Base-by-base conservation (phyloP, 2,797 vertebrate species). In the Anisognathus igniventris region DNA sequence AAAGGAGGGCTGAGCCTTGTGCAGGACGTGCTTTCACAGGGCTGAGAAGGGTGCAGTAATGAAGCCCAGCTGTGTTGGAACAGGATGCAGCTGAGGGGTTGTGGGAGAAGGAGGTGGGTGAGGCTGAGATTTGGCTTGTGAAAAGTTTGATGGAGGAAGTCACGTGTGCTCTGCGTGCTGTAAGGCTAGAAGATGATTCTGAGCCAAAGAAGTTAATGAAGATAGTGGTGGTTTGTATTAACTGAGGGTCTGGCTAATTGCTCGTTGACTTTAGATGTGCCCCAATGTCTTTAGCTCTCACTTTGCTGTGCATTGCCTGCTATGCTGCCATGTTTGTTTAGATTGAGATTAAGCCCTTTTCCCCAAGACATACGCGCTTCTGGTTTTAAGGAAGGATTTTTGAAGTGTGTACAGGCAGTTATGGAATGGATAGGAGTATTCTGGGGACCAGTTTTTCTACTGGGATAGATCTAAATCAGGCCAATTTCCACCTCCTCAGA, bases 61-160 rank as follows among this genome's bases (percentile, higher is more conserved):
- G 66, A 90, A 80, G 76, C 27, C 71, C 79, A 96, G 88, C 64
- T 96, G 94, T 45, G 45, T 4, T 12, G 2, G 42, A 82, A 51
- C 22, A 25, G n/a, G 61, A 50, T 28, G 21, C 14, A 54, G 2
- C 39, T 0, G 0, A 56, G 47, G 17, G 25, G 37, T 1, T 79
- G 60, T 66, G 78, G 51, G 78, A 79, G 35, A 16, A 75, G 22
- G 62, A 67, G 42, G 16, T 23, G 60, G 48, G 7, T 54, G 90
- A 88, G 73, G 66, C 74, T 91, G 67, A 73, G 62, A 61, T 82
- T 78, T 14, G 13, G n/a, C 47, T 91, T 76, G 47, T 76, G 74
- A 93, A 51, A 72, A 24, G 10, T 62, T 39, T 50, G 30, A 15
- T 37, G 58, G 68, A n/a, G 57, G 51, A 90, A 76, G 61, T 94